These are phyloP conservation scores for Hoplostethus atlanticus DNA, from an alignment of 2,797 vertebrate genomes.

Conservation along the genomic window DNA sequence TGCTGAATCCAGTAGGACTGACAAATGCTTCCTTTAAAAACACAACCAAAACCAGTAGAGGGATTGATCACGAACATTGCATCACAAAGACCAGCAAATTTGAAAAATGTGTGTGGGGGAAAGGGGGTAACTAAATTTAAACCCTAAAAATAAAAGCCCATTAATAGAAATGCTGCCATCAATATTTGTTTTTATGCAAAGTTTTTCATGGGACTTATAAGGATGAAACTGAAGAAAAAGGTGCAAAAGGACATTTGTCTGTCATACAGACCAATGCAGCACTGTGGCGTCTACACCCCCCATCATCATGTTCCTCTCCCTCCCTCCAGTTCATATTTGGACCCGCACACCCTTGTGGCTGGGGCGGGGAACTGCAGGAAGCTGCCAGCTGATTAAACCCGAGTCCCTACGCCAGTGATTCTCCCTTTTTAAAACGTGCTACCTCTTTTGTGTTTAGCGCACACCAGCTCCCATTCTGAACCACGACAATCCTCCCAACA, in stretches of 20 bases:
- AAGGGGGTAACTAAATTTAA: not conserved
- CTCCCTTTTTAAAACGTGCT: constrained; percentile 8
- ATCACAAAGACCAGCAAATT: not conserved
- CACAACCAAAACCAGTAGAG: not conserved
- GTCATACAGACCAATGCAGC: constrained; percentile 19
- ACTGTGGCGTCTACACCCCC: constrained; percentile 30
- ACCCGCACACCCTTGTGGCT: constrained; percentile 13
- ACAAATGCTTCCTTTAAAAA: constrained; percentile 27
- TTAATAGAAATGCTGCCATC: not conserved
- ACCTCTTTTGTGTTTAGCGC: constrained; percentile 48
- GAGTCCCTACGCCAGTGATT: not conserved
- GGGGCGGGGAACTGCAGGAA: constrained; percentile 28
- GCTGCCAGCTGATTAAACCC: constrained; percentile 6
- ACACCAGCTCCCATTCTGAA: constrained; percentile 36
- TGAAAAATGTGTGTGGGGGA: too few species aligned
- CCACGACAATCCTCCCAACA: constrained; percentile 18
- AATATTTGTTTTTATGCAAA: not conserved
- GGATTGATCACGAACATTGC: not conserved
- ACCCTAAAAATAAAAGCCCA: constrained; percentile 1
- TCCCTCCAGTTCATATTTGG: constrained; percentile 15
- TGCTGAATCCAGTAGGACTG: constrained; percentile 48
- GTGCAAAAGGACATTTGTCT: constrained; percentile 15
- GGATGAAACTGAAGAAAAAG: constrained; percentile 25
- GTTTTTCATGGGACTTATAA: constrained; percentile 18
- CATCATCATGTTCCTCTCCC: not conserved